Evolutionary conservation across 2,888 invertebrate species (phyloP).

Genomic region (Germaria angustata): DNA sequence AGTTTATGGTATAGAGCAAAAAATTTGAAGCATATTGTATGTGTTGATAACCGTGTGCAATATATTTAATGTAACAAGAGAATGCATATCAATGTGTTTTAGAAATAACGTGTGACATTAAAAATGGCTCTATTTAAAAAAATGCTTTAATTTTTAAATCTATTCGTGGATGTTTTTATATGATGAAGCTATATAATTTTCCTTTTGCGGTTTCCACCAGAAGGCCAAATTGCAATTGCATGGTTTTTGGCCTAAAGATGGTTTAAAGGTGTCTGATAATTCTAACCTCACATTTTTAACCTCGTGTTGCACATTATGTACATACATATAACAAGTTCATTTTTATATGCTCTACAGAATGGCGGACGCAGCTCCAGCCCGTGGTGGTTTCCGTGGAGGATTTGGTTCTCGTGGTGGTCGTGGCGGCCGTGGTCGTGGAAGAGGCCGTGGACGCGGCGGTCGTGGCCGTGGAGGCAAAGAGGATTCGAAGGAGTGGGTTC

Average conservation of each 20-base stretch:
- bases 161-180: conserved; percentile 36
- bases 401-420: conserved; percentile 90
- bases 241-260: conserved; percentile 75
- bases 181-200: conserved; percentile 76
- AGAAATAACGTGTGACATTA: neutral
- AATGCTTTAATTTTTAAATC: neutral
- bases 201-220: conserved; percentile 81
- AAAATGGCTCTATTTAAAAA: neutral
- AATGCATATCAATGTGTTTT: neutral
- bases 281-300: conserved; percentile 32
- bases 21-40: too few species aligned
- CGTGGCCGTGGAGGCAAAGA: conserved; percentile 85
- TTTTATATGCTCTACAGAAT: conserved; percentile 83
- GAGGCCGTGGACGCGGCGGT: conserved; percentile 85
- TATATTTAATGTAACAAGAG: too few species aligned
- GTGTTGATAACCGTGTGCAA: too few species aligned
- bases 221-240: conserved; percentile 72
- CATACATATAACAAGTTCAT: conserved; percentile 10
- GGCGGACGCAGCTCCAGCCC: conserved; percentile 99
- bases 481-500: conserved; percentile 98
- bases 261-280: conserved; percentile 77
- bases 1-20: neutral
- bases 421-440: conserved; percentile 87
- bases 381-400: conserved; percentile 94
- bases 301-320: neutral